A percentile compares a stretch with the other conserved stretches of the same genome.
phyloP scores from a whole-genome alignment of 2,113 vertebrate species.

The Corythornis vintsioides region DNA sequence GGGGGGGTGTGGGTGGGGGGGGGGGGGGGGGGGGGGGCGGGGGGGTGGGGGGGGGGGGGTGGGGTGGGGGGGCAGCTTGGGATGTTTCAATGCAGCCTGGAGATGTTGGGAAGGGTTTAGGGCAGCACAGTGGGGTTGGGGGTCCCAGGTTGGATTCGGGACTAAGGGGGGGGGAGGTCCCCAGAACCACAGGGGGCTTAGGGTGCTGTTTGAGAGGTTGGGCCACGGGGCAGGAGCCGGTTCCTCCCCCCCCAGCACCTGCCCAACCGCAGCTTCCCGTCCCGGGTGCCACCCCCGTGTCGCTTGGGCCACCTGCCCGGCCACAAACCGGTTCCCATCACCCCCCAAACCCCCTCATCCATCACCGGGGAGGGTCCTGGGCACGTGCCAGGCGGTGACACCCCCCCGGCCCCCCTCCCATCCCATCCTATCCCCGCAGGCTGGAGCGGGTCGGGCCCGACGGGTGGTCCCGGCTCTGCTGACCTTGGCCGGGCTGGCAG shows the following conservation, averaged over 20 bases:
- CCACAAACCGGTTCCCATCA: not conserved
- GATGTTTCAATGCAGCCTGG: no score
- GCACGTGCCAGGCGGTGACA: not conserved
- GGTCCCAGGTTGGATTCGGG: no score
- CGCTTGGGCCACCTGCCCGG: not conserved
- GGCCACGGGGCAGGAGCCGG: not conserved
- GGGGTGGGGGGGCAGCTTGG: no score
- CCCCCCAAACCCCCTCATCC: no score
- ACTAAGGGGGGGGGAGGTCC: no score
- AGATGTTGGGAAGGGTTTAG: no score
- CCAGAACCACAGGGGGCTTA: not conserved
- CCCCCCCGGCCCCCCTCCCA: not conserved
- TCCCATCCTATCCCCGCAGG: not conserved
- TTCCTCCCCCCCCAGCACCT: not conserved
- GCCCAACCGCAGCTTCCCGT: not conserved
- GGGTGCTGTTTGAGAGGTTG: not conserved
- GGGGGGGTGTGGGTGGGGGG: no score
- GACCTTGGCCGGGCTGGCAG: not conserved
- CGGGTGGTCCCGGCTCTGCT: not conserved
- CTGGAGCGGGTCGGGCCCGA: not conserved
- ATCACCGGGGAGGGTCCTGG: not conserved
- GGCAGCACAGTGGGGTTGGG: no score
- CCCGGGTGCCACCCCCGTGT: not conserved
- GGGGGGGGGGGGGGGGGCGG: no score
- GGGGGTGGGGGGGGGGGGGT: no score